Evolutionary conservation across 1,140 invertebrate genomes (phyloP).

Genomic region (Olivierus martensii): DNA sequence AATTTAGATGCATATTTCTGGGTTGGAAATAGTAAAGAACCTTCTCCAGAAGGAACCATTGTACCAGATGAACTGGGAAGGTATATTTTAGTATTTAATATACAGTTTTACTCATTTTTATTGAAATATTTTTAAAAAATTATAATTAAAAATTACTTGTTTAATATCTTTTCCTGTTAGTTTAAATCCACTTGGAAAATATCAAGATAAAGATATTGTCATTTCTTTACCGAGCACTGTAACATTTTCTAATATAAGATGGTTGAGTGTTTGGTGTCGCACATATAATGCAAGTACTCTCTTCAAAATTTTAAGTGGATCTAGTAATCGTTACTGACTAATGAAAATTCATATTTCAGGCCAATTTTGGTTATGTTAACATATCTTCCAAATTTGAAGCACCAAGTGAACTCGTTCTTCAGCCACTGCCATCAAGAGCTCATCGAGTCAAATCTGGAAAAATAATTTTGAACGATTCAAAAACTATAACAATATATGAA

Average conservation of each 20-base stretch:
- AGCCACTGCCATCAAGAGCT: slow-evolving; percentile 10
- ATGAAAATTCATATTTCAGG: slow-evolving; percentile 1
- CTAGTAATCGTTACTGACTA: no score
- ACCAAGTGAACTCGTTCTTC: slow-evolving; percentile 11
- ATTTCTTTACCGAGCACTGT: slow-evolving; percentile 63
- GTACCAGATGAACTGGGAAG: no score
- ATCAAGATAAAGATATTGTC: slow-evolving; percentile 70
- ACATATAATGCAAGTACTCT: slow-evolving; percentile 52
- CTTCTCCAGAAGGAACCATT: no score
- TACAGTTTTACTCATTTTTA: no score
- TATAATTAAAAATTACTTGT: no score
- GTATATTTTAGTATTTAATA: no score
- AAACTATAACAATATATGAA: slow-evolving; percentile 54
- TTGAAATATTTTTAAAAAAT: no score
- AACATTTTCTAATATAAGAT: slow-evolving; percentile 66
- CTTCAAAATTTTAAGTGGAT: no score
- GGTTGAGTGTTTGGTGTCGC: slow-evolving; percentile 72
- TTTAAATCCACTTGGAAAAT: slow-evolving; percentile 41
- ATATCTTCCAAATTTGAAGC: slow-evolving; percentile 53
- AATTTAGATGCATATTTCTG: no score
- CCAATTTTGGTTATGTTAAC: slow-evolving; percentile 68
- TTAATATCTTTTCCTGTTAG: no score
- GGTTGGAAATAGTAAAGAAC: no score
- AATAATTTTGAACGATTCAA: slow-evolving; percentile 62
- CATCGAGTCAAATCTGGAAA: slow-evolving; percentile 54